Percentiles rank a stretch among this genome's conserved stretches.
Evolutionary conservation across 1,140 invertebrate genomes (phyloP).

Genomic region (Scaptomyza pallida): DNA sequence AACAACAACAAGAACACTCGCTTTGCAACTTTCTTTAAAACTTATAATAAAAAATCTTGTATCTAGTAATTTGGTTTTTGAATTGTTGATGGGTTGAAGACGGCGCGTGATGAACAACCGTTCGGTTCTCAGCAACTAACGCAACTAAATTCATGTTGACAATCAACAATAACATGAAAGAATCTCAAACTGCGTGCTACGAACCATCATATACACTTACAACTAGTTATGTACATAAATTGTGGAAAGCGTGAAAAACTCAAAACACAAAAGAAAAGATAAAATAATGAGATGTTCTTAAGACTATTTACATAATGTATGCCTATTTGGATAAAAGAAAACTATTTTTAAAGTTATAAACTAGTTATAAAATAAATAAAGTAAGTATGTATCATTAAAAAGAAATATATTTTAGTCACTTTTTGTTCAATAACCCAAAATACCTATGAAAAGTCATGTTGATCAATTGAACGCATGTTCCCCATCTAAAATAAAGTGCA

Average conservation of each 20-base stretch:
- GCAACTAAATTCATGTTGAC: slow-evolving; percentile 15
- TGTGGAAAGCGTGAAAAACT: no score
- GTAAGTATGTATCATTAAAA: no score
- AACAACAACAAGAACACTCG: neutral
- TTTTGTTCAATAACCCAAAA: no score
- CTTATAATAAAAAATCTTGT: neutral
- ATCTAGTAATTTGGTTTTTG: neutral
- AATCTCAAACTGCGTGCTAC: neutral
- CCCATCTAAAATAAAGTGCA: neutral
- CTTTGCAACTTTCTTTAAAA: neutral
- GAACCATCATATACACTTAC: neutral
- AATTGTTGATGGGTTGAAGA: neutral
- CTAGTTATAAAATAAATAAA: no score
- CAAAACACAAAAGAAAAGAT: no score
- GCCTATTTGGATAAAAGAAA: no score
- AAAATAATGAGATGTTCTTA: no score
- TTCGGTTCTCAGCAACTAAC: slow-evolving; percentile 31
- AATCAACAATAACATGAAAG: neutral
- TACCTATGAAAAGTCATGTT: no score
- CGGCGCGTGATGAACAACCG: slow-evolving; percentile 27
- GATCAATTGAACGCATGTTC: no score
- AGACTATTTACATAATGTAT: no score
- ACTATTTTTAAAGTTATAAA: no score
- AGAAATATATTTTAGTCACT: no score
- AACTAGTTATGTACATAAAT: neutral